Evolutionary conservation across 2,888 invertebrate genomes (phyloP).

Genomic region (Ichneumoninae sp.): DNA sequence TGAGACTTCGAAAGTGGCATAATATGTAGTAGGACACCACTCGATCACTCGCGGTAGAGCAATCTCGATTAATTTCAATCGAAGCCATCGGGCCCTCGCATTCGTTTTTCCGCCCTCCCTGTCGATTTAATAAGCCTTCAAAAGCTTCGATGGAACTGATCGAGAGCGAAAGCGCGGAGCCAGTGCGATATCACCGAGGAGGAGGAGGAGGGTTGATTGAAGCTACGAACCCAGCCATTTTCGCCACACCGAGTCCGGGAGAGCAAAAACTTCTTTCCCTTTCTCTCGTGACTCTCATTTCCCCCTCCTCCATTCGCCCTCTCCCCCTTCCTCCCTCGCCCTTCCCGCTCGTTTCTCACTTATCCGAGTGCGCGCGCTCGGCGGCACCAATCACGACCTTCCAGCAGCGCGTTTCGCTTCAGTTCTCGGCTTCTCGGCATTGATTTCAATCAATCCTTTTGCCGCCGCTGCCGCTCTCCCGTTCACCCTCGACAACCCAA

Average conservation of each 20-base stretch:
- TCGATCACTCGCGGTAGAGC: background rate
- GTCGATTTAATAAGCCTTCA: conserved; percentile 13
- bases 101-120: background rate
- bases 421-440: conserved; percentile 67
- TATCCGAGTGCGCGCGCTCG: conserved; percentile 51
- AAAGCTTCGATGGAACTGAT: conserved; percentile 40
- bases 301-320: conserved; percentile 25
- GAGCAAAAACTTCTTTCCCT: conserved; percentile 40
- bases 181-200: conserved; percentile 2
- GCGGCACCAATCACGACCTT: conserved; percentile 66
- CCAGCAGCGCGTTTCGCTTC: conserved; percentile 38
- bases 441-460: conserved; percentile 79
- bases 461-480: conserved; percentile 45
- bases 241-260: conserved; percentile 13
- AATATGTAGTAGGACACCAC: background rate
- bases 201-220: conserved; percentile 35
- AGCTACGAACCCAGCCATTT: conserved; percentile 56
- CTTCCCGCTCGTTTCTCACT: conserved; percentile 35
- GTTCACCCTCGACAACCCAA: conserved; percentile 17
- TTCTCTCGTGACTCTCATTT: conserved; percentile 19
- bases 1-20: background rate
- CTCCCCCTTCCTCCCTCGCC: conserved; percentile 11
- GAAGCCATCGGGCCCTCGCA: background rate
- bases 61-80: conserved; percentile 1
- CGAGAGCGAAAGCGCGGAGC: conserved; percentile 31